Conservation (phyloP, 1,140 invertebrate genomes). For the Homarus americanus region DNA sequence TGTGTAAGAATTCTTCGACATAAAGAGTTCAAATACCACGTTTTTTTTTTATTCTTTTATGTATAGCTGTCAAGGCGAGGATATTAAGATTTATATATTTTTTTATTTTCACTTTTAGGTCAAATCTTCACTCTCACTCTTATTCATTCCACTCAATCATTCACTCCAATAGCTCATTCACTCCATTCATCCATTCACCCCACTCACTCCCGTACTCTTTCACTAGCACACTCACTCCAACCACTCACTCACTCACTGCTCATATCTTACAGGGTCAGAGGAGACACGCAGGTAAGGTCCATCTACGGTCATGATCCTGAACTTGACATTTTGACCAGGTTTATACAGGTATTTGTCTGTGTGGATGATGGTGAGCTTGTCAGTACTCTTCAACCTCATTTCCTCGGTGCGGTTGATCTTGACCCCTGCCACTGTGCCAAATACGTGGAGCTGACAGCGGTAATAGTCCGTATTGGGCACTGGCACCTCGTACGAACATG, state of each 20-base stretch:
- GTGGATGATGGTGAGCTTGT: conserved; percentile 77
- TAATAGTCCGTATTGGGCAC: background rate
- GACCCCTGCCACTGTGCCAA: conserved; percentile 6
- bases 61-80: too few relatives aligned
- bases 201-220: too few relatives aligned
- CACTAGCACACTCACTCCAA: too few relatives aligned
- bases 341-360: conserved; percentile 83
- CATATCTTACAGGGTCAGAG: background rate
- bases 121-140: too few relatives aligned
- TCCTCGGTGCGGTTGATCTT: background rate
- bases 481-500: background rate
- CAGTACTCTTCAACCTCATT: background rate
- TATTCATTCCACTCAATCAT: too few relatives aligned
- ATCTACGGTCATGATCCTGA: conserved; percentile 80
- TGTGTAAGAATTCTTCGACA: too few relatives aligned
- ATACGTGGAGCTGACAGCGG: background rate
- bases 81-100: too few relatives aligned
- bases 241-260: background rate
- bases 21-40: too few relatives aligned
- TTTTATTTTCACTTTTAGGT: too few relatives aligned
- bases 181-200: too few relatives aligned
- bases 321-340: conserved; percentile 82
- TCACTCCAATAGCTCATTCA: too few relatives aligned
- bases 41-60: too few relatives aligned
- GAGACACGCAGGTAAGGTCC: conserved; percentile 6